A percentile compares a stretch with the other conserved stretches of the same genome.
Evolutionary conservation across 2,113 vertebrate genomes (phyloP).

Genomic region (Apaloderma vittatum): DNA sequence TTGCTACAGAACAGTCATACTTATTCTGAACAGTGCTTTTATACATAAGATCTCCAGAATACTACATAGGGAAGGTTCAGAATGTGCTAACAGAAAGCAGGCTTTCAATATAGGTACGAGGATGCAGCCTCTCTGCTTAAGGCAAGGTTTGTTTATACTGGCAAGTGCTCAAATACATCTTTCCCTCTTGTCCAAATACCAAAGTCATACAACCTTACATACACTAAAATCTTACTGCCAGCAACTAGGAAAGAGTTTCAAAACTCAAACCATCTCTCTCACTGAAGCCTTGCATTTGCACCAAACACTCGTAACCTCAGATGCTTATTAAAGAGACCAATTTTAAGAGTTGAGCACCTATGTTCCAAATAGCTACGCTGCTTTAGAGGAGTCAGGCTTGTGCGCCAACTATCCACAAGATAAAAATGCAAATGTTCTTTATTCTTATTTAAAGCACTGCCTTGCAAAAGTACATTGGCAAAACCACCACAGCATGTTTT

Average conservation of each 20-base stretch:
- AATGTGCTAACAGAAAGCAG: not conserved
- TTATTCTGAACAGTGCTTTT: not conserved
- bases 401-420: not conserved
- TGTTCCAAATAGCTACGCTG: not conserved
- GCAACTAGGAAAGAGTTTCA: not conserved
- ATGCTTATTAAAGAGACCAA: not conserved
- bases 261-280: not conserved
- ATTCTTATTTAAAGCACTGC: not conserved
- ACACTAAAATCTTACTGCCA: not conserved
- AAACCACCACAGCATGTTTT: not conserved
- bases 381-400: not conserved
- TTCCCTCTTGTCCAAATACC: not conserved
- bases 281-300: not conserved
- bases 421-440: accelerated
- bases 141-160: not conserved
- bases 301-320: not conserved
- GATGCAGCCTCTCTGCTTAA: not conserved
- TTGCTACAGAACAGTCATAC: not conserved
- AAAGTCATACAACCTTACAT: not conserved
- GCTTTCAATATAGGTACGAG: not conserved
- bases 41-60: not conserved
- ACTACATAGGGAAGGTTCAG: not conserved
- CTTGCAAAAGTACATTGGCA: not conserved
- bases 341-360: not conserved
- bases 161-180: not conserved